Evolutionary conservation across 1,140 invertebrate species (phyloP).

Genomic region (Pseudomyrmex dendroicus): DNA sequence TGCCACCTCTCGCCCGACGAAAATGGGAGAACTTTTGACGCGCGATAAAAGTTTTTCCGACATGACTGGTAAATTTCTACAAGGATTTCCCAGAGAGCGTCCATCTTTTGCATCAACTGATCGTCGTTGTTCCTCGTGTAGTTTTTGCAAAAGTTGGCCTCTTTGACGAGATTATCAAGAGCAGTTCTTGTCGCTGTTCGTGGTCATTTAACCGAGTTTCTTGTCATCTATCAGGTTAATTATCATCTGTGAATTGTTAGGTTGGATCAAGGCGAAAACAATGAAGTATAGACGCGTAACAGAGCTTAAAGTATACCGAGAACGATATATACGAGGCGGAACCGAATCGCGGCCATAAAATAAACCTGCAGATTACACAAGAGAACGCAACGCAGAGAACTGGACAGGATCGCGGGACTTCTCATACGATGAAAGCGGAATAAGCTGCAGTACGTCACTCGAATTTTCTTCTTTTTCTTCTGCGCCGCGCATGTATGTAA

Average conservation of each 20-base stretch:
- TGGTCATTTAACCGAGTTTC: not conserved
- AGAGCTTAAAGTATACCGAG: too few species aligned
- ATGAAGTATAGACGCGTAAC: not conserved
- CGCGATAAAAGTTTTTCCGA: constrained; percentile 63
- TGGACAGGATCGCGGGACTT: not conserved
- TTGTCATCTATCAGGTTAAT: constrained; percentile 20
- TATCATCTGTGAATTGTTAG: not conserved
- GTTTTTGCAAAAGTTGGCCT: not conserved
- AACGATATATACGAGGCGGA: too few species aligned
- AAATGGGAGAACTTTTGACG: constrained; percentile 61
- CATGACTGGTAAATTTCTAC: constrained; percentile 37
- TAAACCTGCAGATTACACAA: constrained; percentile 40
- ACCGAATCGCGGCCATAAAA: not conserved
- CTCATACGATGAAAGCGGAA: constrained; percentile 35
- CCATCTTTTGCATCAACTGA: constrained; percentile 42
- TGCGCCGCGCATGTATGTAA: constrained; percentile 22
- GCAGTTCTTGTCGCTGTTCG: not conserved
- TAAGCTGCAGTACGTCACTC: constrained; percentile 26
- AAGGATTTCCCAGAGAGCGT: not conserved
- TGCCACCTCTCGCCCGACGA: constrained; percentile 8
- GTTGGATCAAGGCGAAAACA: not conserved
- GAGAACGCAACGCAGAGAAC: not conserved
- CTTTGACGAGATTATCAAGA: constrained; percentile 29
- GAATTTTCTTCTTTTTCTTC: not conserved
- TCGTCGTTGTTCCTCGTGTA: constrained; percentile 31